A percentile compares a stretch with the other conserved stretches of the same genome.
Evolutionary conservation across 2,888 invertebrate genomes (phyloP).

Genomic region (Agelastica alni): DNA sequence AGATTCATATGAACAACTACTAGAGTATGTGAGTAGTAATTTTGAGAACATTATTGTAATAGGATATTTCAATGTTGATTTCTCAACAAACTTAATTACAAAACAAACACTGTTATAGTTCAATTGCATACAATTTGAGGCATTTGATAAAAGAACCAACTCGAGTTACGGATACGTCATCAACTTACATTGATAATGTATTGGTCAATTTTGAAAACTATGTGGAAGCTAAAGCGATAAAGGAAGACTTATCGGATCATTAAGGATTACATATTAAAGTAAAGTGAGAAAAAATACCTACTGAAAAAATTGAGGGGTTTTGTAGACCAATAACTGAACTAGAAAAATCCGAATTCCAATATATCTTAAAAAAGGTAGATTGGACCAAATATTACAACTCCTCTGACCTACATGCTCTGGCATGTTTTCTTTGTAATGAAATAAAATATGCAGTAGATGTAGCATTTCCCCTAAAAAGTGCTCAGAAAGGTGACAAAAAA

Average conservation of each 20-base stretch:
- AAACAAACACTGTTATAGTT: too few species aligned
- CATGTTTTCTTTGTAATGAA: not conserved
- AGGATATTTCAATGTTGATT: too few species aligned
- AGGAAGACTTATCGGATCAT: not conserved
- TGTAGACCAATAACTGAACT: not conserved
- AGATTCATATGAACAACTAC: conserved; percentile 5
- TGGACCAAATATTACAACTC: not conserved
- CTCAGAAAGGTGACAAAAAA: too few species aligned
- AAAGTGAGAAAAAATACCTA: not conserved
- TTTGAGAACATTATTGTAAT: too few species aligned
- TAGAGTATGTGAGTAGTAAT: too few species aligned
- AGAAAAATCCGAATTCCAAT: not conserved
- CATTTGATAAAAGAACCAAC: too few species aligned
- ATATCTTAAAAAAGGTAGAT: too few species aligned
- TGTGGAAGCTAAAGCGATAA: not conserved
- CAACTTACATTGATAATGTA: conserved; percentile 1
- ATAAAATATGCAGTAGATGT: too few species aligned
- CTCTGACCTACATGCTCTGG: not conserved
- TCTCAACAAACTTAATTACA: too few species aligned
- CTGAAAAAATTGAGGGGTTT: too few species aligned
- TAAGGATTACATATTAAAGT: not conserved
- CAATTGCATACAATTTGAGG: too few species aligned
- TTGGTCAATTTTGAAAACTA: not conserved
- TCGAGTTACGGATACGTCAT: not conserved
- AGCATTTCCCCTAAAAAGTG: too few species aligned